Percentiles rank a stretch among this genome's conserved stretches.
These are phyloP conservation scores for Catostylus mosaicus DNA, from an alignment of 30 jellyfish, hydroid and myxozoan genomes.

Conservation along the genomic window DNA sequence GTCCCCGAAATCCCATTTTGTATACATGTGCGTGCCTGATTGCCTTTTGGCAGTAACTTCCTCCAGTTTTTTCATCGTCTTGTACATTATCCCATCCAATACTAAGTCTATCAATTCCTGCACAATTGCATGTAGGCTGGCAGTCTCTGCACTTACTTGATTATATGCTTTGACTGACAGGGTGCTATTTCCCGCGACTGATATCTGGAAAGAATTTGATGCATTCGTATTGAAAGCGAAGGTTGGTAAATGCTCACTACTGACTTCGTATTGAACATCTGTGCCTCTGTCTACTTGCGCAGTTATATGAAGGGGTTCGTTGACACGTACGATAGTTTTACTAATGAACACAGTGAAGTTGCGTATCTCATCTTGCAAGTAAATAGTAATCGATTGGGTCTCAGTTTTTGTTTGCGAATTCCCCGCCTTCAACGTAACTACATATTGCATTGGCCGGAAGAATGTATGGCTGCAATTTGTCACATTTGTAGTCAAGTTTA, in stretches of 20 bases:
- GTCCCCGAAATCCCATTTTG: constrained; percentile 62
- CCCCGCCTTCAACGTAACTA: constrained; percentile 9
- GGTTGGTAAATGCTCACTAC: not conserved
- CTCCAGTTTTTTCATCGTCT: not conserved
- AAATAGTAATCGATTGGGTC: not conserved
- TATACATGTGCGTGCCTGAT: constrained; percentile 50
- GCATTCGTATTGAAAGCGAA: not conserved
- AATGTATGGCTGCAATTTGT: constrained; percentile 17
- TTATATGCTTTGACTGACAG: constrained; percentile 28
- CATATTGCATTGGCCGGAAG: constrained; percentile 12
- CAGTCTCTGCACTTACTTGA: not conserved
- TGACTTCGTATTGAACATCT: constrained; percentile 13
- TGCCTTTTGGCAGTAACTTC: not conserved
- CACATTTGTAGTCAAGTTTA: not conserved
- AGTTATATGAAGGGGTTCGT: constrained; percentile 21
- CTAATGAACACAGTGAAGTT: constrained; percentile 34
- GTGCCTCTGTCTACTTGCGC: constrained; percentile 43
- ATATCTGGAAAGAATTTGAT: not conserved
- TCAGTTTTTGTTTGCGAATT: constrained; percentile 14
- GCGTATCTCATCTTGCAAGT: constrained; percentile 47
- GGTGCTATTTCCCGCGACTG: constrained; percentile 1
- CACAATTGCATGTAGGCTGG: not conserved
- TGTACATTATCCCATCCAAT: not conserved
- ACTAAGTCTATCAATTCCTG: constrained; percentile 28
- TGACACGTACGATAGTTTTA: constrained; percentile 17